Conservation (phyloP, 2,113 vertebrate genomes). For the Saccopteryx leptura region DNA sequence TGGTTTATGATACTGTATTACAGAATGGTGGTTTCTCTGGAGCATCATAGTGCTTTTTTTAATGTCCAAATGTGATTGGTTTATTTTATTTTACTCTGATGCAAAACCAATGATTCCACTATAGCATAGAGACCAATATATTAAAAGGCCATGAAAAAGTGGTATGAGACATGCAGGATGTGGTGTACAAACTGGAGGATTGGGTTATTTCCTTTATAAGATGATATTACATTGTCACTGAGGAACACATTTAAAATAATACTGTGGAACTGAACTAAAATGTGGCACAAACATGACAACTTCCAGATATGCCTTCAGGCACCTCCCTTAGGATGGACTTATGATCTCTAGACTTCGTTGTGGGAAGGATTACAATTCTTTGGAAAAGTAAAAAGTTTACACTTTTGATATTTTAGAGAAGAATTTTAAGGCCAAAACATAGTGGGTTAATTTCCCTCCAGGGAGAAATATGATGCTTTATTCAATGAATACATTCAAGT, state of each 20-base stretch:
- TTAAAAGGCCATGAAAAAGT: conserved; percentile 81
- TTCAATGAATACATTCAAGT: conserved; percentile 57
- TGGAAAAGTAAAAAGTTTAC: conserved; percentile 90
- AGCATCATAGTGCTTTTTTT: neutral
- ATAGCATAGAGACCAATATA: conserved; percentile 84
- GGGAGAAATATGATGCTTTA: conserved; percentile 76
- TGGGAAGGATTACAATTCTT: conserved; percentile 86
- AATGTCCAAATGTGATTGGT: conserved; percentile 85
- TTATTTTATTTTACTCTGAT: conserved; percentile 89
- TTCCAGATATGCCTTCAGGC: conserved; percentile 87
- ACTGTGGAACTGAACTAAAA: conserved; percentile 85
- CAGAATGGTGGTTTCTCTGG: neutral
- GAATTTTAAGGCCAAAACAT: conserved; percentile 90
- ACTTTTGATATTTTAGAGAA: conserved; percentile 87
- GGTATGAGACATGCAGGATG: conserved; percentile 87
- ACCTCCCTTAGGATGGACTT: conserved; percentile 78
- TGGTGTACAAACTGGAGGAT: conserved; percentile 70
- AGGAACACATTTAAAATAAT: conserved; percentile 83
- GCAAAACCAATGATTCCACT: conserved; percentile 85
- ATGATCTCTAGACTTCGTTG: conserved; percentile 79
- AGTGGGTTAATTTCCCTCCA: conserved; percentile 83
- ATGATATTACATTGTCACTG: conserved; percentile 72
- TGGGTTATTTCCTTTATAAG: conserved; percentile 63
- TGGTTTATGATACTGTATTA: neutral
- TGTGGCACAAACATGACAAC: conserved; percentile 87